A percentile compares a stretch with the other conserved stretches of the same genome.
Conservation (phyloP, 2,113 vertebrate genomes). For the Laticauda colubrina region DNA sequence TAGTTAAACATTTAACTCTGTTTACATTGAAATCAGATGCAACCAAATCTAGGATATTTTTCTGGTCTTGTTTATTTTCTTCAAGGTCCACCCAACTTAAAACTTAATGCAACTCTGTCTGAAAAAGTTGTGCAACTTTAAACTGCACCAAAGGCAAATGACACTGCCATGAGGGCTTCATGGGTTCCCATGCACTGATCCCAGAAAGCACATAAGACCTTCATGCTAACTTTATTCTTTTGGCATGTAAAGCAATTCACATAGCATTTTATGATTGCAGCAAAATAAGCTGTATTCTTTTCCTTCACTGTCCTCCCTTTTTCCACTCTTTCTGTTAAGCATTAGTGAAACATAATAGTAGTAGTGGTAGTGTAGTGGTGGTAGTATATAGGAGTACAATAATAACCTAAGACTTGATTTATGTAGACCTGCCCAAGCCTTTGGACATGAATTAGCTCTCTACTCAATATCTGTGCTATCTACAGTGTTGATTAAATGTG, state of each 20-base stretch:
- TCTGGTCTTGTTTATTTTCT: neutral
- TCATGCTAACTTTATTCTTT: neutral
- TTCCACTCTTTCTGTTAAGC: neutral
- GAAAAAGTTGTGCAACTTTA: neutral
- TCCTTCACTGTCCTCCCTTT: neutral
- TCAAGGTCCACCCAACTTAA: neutral
- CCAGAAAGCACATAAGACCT: neutral
- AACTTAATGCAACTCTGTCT: neutral
- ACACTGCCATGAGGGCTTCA: neutral
- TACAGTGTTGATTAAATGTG: neutral
- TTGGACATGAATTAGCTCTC: neutral
- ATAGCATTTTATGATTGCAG: neutral
- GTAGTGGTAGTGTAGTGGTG: neutral
- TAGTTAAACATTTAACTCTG: neutral
- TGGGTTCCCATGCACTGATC: neutral
- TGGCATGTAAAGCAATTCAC: neutral
- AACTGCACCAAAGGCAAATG: neutral
- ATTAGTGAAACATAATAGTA: neutral
- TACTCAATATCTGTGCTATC: neutral
- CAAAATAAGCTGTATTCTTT: neutral
- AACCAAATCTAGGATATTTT: neutral
- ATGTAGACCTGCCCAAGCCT: neutral
- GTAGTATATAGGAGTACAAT: neutral
- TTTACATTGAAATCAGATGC: neutral
- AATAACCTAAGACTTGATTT: neutral